Evolutionary conservation across 2,888 invertebrate genomes (phyloP), one percentile per base, ranked within the genome.

Genomic region (Glyphotaelius pellucidus): DNA sequence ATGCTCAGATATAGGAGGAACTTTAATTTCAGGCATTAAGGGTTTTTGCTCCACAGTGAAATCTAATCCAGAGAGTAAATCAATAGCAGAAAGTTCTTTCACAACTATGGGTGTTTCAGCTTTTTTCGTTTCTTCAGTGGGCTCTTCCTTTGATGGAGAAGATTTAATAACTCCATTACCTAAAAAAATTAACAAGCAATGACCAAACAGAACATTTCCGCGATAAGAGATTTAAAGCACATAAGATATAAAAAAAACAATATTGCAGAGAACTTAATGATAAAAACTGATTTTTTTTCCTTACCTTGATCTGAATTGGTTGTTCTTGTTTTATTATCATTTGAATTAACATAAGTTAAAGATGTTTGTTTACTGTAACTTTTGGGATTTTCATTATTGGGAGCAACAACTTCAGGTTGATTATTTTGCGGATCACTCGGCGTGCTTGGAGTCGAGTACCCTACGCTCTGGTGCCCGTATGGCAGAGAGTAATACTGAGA

Each of bases 31-130:
- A 0, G 98, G 98, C 94, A 96, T 96, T 80, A 98, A 94, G 3
- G 98, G 97, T 85, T 96, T 96, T 94, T 97, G 97, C 94, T 96
- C 97, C 25, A 97, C 96, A 19, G 97, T 96, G 94, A 98, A 97
- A 94, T 98, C 98, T 86, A 98, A 96, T 89, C 97, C 98, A 0
- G 98, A 97, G 12, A 98, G 95, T 67, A 98, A 95, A 95, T 98
- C 98, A 89, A 98, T 96, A 91, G 97, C 97, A 12, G 96, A 96
- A 87, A 94, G 92, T 84, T 94, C 92, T 92, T 94, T 92, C 14
- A 32, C 42, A 38, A 35, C 86, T 12, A 47, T 67, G 19, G 86
- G 67, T 15, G n/a, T 19, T 89, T 92, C 90, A 25, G 80, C 31
- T 67, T 25, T 25, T 67, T 67, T 67, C 42, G 80, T 80, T 32